Conservation (phyloP, 1,140 invertebrate genomes). For the Linepithema humile region DNA sequence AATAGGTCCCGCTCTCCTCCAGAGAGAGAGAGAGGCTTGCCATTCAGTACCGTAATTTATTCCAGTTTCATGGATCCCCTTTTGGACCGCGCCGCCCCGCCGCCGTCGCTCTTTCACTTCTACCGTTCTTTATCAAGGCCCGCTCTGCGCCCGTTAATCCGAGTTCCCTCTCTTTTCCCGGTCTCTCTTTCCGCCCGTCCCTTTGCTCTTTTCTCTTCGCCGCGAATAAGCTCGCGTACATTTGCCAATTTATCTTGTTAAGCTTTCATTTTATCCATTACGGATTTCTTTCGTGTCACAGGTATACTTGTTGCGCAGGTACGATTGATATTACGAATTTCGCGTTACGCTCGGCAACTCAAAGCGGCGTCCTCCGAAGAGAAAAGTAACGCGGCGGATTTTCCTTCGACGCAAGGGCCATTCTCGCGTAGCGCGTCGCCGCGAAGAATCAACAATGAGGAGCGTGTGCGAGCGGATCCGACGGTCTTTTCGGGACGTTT, state of each 20-base stretch:
- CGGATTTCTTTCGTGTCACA: constrained; percentile 38
- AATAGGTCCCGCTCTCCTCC: constrained; percentile 28
- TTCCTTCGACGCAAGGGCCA: neutral
- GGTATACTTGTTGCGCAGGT: constrained; percentile 46
- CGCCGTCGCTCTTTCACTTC: constrained; percentile 52
- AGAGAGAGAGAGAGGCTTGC: too few species aligned
- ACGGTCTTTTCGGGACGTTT: constrained; percentile 34
- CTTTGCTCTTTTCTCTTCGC: neutral
- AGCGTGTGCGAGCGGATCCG: neutral
- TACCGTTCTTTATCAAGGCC: constrained; percentile 41
- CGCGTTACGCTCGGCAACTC: neutral
- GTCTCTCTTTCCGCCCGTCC: constrained; percentile 10
- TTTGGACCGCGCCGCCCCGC: neutral
- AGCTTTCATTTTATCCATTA: constrained; percentile 52
- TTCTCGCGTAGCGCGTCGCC: neutral
- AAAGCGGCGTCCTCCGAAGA: neutral
- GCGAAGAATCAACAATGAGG: neutral
- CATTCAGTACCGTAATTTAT: constrained; percentile 72
- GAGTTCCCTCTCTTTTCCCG: constrained; percentile 58
- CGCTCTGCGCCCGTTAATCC: constrained; percentile 66
- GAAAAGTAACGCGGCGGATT: neutral
- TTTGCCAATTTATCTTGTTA: constrained; percentile 50
- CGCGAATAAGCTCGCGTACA: neutral
- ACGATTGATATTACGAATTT: constrained; percentile 52
- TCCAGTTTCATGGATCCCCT: constrained; percentile 65